Conservation (phyloP, 2,113 vertebrate species). For the Cyrtonyx montezumae region DNA sequence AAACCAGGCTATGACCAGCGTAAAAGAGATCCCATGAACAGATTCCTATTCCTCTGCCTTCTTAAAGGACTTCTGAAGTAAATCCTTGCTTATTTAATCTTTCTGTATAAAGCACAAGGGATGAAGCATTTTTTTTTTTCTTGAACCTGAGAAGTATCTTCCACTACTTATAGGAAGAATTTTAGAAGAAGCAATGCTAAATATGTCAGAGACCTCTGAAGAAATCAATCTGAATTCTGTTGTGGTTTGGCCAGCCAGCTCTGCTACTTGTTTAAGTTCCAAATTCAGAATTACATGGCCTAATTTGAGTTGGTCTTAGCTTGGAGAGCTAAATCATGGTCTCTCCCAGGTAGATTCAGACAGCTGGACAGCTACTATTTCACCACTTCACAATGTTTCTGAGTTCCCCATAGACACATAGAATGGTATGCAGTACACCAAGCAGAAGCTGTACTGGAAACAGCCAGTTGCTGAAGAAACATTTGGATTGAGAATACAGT, state of each 20-base stretch:
- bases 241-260: too few relatives aligned
- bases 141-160: neutral
- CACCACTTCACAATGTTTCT: neutral
- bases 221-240: neutral
- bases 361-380: neutral
- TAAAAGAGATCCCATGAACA: neutral
- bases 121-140: neutral
- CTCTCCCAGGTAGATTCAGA: neutral
- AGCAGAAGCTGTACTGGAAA: neutral
- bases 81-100: neutral
- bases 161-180: neutral
- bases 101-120: neutral
- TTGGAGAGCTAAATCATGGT: neutral
- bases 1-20: neutral
- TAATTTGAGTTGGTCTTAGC: neutral
- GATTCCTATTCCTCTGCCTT: neutral
- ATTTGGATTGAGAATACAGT: neutral
- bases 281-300: neutral
- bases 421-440: neutral
- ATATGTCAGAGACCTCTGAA: neutral
- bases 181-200: neutral
- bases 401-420: neutral
- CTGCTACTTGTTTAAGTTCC: neutral
- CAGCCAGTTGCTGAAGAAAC: neutral
- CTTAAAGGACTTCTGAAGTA: neutral